Evolutionary conservation across 1,140 invertebrate genomes (phyloP).

Genomic region (Melitaea cinxia): DNA sequence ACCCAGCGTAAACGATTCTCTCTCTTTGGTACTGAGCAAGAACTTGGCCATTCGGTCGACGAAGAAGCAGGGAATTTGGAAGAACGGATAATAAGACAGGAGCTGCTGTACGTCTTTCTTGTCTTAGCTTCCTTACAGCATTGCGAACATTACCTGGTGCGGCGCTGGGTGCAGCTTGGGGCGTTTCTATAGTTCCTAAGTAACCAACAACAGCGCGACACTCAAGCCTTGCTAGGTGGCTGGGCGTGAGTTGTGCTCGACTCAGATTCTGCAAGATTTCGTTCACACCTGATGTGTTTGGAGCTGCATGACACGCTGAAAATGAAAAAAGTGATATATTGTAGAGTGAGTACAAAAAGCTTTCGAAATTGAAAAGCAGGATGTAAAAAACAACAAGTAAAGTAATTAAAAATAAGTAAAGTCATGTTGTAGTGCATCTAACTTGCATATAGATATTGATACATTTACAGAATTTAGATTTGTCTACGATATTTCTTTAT

Average conservation of each 20-base stretch:
- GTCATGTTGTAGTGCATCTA: too few relatives aligned
- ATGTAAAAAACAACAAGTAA: too few relatives aligned
- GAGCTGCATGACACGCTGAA: slow-evolving; percentile 71
- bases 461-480: too few relatives aligned
- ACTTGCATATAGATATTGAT: too few relatives aligned
- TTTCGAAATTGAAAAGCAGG: too few relatives aligned
- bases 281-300: slow-evolving; percentile 68
- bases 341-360: too few relatives aligned
- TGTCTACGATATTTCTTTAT: too few relatives aligned
- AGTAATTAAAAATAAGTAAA: too few relatives aligned
- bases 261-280: slow-evolving; percentile 70
- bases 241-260: slow-evolving; percentile 60
- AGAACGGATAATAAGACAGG: slow-evolving; percentile 93
- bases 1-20: slow-evolving; percentile 93
- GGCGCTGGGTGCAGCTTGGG: slow-evolving; percentile 90
- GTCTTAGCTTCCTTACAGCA: slow-evolving; percentile 93
- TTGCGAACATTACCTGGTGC: slow-evolving; percentile 88
- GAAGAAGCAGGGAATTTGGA: slow-evolving; percentile 89
- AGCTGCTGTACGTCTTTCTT: slow-evolving; percentile 94
- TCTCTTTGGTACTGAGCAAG: slow-evolving; percentile 89
- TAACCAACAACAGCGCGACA: slow-evolving; percentile 95
- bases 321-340: slow-evolving; percentile 1
- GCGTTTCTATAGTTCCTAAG: slow-evolving; percentile 97
- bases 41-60: slow-evolving; percentile 84
- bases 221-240: slow-evolving; percentile 81